phyloP scores from a whole-genome alignment of 1,140 invertebrate species.

The Lerema accius region DNA sequence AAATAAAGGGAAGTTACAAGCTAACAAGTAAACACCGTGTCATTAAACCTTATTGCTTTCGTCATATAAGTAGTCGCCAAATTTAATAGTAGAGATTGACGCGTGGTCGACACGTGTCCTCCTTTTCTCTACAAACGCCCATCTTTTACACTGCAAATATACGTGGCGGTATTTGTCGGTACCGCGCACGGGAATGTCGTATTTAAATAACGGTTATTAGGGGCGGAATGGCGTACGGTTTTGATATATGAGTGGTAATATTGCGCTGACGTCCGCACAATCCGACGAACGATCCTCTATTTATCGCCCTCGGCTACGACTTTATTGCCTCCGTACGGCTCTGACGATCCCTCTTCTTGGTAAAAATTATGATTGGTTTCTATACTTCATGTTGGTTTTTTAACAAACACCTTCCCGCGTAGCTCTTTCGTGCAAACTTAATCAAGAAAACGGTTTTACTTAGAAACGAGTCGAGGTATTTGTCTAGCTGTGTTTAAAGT shows the following conservation, averaged over 20 bases:
- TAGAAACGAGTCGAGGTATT: too few relatives aligned
- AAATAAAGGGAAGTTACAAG: conserved; percentile 40
- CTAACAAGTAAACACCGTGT: conserved; percentile 36
- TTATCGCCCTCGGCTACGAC: conserved; percentile 45
- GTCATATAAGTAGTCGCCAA: conserved; percentile 26
- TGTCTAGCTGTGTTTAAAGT: too few relatives aligned
- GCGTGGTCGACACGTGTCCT: conserved; percentile 34
- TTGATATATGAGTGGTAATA: conserved; percentile 20
- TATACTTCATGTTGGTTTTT: conserved; percentile 1
- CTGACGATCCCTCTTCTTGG: conserved; percentile 27
- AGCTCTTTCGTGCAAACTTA: neutral
- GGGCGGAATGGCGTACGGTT: conserved; percentile 16
- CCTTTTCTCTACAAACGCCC: conserved; percentile 12
- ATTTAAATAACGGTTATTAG: conserved; percentile 23
- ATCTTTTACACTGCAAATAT: conserved; percentile 15
- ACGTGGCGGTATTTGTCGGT: conserved; percentile 1
- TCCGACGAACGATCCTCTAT: conserved; percentile 39
- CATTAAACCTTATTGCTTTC: conserved; percentile 36
- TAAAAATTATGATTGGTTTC: conserved; percentile 30
- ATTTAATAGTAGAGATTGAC: conserved; percentile 30
- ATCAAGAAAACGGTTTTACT: too few relatives aligned
- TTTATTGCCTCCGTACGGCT: conserved; percentile 39
- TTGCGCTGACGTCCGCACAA: conserved; percentile 22
- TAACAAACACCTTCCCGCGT: conserved; percentile 29
- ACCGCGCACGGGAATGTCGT: conserved; percentile 25